These are phyloP conservation scores for Labeo calbasu DNA, from an alignment of 2,797 vertebrate species.

Conservation along the genomic window DNA sequence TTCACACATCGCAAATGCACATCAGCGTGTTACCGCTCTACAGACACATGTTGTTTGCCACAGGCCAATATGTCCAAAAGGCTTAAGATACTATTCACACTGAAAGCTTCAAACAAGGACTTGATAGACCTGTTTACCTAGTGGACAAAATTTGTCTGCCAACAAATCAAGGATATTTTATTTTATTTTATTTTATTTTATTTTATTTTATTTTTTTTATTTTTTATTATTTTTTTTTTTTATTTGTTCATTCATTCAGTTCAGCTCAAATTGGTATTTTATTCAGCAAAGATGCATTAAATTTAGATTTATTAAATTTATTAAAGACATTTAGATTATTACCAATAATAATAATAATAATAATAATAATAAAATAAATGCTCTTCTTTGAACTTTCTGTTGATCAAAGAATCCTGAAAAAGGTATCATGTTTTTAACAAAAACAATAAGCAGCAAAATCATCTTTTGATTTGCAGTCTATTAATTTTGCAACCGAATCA, in stretches of 20 bases:
- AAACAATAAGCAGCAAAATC: neutral
- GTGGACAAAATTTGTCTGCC: neutral
- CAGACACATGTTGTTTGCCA: neutral
- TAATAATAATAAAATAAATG: neutral
- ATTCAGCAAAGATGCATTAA: neutral
- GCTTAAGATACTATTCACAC: neutral
- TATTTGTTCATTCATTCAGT: neutral
- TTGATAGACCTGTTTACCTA: neutral
- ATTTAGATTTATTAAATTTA: too few relatives aligned
- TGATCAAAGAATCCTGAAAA: neutral
- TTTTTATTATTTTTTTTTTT: too few relatives aligned
- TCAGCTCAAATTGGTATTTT: neutral
- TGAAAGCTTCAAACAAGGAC: neutral
- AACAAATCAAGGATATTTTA: neutral
- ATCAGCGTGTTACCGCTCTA: neutral
- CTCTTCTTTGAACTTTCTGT: neutral
- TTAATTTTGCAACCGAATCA: neutral
- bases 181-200: neutral
- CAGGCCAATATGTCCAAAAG: slow-evolving; percentile 4
- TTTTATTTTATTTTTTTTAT: too few relatives aligned
- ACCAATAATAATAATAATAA: too few relatives aligned
- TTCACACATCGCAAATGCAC: slow-evolving; percentile 15
- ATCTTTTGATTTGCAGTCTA: neutral
- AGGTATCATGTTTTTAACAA: neutral
- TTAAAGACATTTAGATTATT: neutral